Conservation (phyloP, 2,113 vertebrate species). For the Oryzias woworae region DNA sequence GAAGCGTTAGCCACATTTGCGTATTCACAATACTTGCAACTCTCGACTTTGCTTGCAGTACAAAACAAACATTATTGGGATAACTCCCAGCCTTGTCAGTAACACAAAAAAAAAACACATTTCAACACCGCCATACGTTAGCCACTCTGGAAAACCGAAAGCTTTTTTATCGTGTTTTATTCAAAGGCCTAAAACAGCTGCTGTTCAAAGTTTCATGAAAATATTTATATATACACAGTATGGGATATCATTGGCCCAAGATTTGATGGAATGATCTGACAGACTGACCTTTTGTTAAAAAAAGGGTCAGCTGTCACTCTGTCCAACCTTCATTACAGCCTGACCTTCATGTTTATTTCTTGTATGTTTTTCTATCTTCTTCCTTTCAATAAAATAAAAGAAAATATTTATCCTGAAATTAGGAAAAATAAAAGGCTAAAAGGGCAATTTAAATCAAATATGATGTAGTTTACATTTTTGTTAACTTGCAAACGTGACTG, state of each 20-base stretch:
- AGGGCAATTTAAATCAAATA: too few species aligned
- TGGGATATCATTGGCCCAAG: slow-evolving; percentile 20
- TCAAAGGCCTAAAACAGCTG: neutral
- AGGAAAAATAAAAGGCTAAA: neutral
- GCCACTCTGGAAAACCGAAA: too few species aligned
- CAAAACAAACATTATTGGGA: too few species aligned
- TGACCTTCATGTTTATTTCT: slow-evolving; percentile 61
- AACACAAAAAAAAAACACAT: too few species aligned
- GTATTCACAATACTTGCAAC: too few species aligned
- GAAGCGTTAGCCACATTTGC: too few species aligned
- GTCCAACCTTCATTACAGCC: slow-evolving; percentile 36
- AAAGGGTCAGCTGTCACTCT: slow-evolving; percentile 63
- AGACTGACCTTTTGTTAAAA: slow-evolving; percentile 68
- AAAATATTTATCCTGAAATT: neutral
- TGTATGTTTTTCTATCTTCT: slow-evolving; percentile 6
- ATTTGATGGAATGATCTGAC: slow-evolving; percentile 42
- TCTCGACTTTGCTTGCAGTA: too few species aligned
- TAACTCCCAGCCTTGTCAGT: too few species aligned
- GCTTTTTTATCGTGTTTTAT: neutral
- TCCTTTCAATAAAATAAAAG: too few species aligned
- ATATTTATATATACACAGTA: slow-evolving; percentile 8
- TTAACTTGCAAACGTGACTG: slow-evolving; percentile 25
- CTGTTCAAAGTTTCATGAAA: neutral
- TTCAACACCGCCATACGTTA: too few species aligned
- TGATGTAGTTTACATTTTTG: neutral